Conservation (phyloP, 1,140 invertebrate species). For the Ceratina australensis region DNA sequence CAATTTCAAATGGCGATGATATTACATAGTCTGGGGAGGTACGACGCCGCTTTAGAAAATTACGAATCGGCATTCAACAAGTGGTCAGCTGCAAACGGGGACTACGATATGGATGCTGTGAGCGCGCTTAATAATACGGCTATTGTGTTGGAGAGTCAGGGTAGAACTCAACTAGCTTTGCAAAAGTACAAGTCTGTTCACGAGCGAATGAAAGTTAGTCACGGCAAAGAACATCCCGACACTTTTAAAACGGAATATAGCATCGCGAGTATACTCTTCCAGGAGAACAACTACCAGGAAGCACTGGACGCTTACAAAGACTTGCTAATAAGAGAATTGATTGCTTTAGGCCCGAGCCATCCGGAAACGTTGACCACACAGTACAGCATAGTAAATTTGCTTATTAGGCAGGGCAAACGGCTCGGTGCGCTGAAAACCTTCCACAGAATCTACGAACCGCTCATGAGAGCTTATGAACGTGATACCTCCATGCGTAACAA, state of each 20-base stretch:
- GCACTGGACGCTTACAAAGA: neutral
- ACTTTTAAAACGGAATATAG: neutral
- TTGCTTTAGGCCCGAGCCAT: neutral
- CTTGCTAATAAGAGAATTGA: neutral
- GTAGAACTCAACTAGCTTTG: neutral
- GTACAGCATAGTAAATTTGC: neutral
- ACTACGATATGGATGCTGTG: neutral
- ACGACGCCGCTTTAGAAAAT: constrained; percentile 13
- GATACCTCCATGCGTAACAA: too few relatives aligned
- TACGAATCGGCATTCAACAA: neutral
- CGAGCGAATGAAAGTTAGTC: neutral
- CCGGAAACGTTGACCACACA: neutral
- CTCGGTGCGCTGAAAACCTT: neutral
- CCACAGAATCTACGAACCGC: too few relatives aligned
- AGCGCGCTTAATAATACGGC: neutral
- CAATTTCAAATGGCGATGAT: constrained; percentile 2
- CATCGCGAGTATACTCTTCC: neutral
- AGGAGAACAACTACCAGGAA: constrained; percentile 3
- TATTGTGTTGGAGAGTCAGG: constrained; percentile 1
- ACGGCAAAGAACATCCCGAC: neutral
- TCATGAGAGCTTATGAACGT: too few relatives aligned
- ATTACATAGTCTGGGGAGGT: neutral
- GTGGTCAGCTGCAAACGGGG: neutral
- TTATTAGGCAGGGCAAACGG: neutral
- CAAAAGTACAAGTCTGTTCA: neutral